phyloP scores from a whole-genome alignment of 2,797 vertebrate genomes.

The Dicrostonyx torquatus region DNA sequence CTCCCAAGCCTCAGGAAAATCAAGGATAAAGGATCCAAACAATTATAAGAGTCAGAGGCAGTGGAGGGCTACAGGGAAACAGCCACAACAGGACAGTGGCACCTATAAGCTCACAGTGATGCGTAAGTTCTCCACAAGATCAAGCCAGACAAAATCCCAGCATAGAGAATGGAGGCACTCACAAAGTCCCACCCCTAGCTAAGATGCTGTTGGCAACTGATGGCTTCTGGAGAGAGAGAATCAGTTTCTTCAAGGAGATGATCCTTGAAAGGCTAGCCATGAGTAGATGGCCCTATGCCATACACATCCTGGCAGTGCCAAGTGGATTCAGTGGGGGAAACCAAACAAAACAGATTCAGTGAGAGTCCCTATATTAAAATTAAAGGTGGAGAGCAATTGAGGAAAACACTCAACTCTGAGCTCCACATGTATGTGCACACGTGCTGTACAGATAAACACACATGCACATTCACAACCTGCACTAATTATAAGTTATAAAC shows the following conservation, averaged over 20 bases:
- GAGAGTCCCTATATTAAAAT: too few relatives aligned
- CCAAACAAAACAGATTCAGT: neutral
- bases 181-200: neutral
- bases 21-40: neutral
- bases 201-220: too few relatives aligned
- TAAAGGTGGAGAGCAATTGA: too few relatives aligned
- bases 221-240: neutral
- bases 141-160: too few relatives aligned
- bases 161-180: neutral
- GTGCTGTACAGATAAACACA: neutral
- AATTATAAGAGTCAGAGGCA: neutral
- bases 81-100: neutral
- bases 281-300: neutral
- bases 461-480: neutral
- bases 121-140: too few relatives aligned
- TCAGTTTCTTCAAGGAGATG: too few relatives aligned
- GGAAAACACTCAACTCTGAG: neutral
- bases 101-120: neutral
- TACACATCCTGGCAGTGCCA: neutral
- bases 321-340: neutral
- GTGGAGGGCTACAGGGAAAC: neutral
- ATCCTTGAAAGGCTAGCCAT: neutral
- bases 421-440: neutral
- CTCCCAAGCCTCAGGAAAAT: neutral
- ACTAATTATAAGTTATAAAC: neutral